A percentile compares a stretch with the other conserved stretches of the same genome.
Evolutionary conservation across 2,888 invertebrate species (phyloP).

Genomic region (Entomobrya multifasciata): DNA sequence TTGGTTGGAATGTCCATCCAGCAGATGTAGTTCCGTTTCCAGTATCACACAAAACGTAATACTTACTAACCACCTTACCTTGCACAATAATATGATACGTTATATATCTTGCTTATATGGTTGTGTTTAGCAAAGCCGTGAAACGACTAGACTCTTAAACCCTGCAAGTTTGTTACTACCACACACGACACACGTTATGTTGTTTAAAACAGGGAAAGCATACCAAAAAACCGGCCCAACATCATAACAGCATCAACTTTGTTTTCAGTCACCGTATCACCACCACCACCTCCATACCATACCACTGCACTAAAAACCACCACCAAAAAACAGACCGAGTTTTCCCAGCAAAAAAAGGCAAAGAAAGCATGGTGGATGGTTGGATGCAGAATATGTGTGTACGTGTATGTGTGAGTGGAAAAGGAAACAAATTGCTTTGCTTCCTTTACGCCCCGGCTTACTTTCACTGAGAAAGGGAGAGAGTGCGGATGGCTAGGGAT

Average conservation of each 20-base stretch:
- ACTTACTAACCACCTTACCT: background rate
- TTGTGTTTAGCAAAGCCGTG: background rate
- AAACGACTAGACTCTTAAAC: too few relatives aligned
- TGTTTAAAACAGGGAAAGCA: too few relatives aligned
- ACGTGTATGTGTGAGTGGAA: too few relatives aligned
- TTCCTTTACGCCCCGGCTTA: conserved; percentile 52
- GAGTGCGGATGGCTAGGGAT: conserved; percentile 37
- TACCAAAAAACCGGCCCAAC: too few relatives aligned
- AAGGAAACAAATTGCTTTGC: conserved; percentile 59
- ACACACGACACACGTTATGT: background rate
- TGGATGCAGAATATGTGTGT: background rate
- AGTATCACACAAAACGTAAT: background rate
- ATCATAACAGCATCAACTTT: background rate
- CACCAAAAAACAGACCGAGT: background rate
- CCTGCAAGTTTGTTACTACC: too few relatives aligned
- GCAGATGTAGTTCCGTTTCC: background rate
- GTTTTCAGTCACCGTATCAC: background rate
- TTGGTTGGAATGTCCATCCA: background rate
- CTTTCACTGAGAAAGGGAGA: conserved; percentile 63
- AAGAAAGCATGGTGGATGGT: background rate
- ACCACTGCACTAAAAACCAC: too few relatives aligned
- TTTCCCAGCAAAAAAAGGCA: too few relatives aligned
- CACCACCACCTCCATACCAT: background rate
- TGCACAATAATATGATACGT: background rate
- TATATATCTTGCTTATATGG: background rate